Evolutionary conservation across 2,113 vertebrate species (phyloP).

Genomic region (Sebastes schlegelii): DNA sequence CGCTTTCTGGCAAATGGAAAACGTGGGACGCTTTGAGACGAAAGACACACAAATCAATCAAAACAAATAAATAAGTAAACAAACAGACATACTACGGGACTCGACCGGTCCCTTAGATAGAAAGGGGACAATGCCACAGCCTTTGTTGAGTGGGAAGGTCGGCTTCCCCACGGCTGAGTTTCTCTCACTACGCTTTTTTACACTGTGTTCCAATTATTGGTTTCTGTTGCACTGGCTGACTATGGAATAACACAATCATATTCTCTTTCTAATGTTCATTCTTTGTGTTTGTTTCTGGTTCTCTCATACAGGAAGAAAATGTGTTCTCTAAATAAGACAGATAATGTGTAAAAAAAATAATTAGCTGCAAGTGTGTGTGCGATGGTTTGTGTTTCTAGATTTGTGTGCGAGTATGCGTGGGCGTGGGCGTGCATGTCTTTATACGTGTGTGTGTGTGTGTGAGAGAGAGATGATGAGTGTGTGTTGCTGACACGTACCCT

Average conservation of each 20-base stretch:
- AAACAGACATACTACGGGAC: slow-evolving; percentile 64
- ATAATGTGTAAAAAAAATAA: slow-evolving; percentile 59
- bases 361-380: slow-evolving; percentile 58
- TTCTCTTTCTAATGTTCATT: slow-evolving; percentile 76
- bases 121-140: slow-evolving; percentile 86
- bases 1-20: slow-evolving; percentile 81
- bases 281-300: slow-evolving; percentile 77
- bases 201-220: slow-evolving; percentile 97
- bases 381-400: slow-evolving; percentile 28
- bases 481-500: slow-evolving; percentile 39
- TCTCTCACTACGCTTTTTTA: slow-evolving; percentile 98
- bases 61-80: slow-evolving; percentile 83
- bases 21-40: slow-evolving; percentile 78
- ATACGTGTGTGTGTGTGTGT: slow-evolving; percentile 16
- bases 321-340: slow-evolving; percentile 59
- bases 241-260: slow-evolving; percentile 89
- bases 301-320: slow-evolving; percentile 75
- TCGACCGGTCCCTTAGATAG: slow-evolving; percentile 62
- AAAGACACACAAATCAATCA: slow-evolving; percentile 82
- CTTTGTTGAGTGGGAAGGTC: slow-evolving; percentile 91
- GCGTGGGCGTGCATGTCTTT: neutral
- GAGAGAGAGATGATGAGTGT: slow-evolving; percentile 28
- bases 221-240: slow-evolving; percentile 96
- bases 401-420: slow-evolving; percentile 36
- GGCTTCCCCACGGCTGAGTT: slow-evolving; percentile 91